Conservation (phyloP, 2,888 invertebrate species). For the Cryptosula pallasiana region DNA sequence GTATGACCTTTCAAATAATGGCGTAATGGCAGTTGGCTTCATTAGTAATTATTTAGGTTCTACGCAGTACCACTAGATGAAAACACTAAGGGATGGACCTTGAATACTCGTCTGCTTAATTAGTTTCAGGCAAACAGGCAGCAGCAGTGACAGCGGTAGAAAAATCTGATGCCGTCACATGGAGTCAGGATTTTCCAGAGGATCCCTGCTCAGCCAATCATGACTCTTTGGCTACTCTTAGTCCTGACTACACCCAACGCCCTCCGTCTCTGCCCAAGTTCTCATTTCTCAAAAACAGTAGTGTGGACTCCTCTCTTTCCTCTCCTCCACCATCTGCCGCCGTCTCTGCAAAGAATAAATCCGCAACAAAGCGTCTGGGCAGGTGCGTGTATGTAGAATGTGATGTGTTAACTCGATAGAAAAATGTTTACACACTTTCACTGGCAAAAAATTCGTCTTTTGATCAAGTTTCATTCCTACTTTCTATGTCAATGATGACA, state of each 20-base stretch:
- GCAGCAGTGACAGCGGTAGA: neutral
- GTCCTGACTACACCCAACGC: neutral
- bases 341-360: too few relatives aligned
- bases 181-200: neutral
- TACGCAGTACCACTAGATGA: too few relatives aligned
- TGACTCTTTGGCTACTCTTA: neutral
- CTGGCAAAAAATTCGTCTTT: too few relatives aligned
- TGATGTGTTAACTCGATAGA: too few relatives aligned
- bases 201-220: neutral
- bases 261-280: conserved; percentile 1
- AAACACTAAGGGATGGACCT: too few relatives aligned
- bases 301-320: neutral
- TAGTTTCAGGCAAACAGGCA: too few relatives aligned
- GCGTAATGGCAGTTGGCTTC: too few relatives aligned
- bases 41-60: too few relatives aligned
- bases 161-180: neutral
- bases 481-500: neutral
- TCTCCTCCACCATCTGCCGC: neutral
- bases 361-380: conserved; percentile 2
- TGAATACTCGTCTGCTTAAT: too few relatives aligned
- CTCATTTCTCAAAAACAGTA: neutral
- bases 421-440: too few relatives aligned
- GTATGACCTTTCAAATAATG: too few relatives aligned
- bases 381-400: too few relatives aligned
- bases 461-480: neutral